phyloP scores from a whole-genome alignment of 2,113 vertebrate genomes.

The Varanus salvator region DNA sequence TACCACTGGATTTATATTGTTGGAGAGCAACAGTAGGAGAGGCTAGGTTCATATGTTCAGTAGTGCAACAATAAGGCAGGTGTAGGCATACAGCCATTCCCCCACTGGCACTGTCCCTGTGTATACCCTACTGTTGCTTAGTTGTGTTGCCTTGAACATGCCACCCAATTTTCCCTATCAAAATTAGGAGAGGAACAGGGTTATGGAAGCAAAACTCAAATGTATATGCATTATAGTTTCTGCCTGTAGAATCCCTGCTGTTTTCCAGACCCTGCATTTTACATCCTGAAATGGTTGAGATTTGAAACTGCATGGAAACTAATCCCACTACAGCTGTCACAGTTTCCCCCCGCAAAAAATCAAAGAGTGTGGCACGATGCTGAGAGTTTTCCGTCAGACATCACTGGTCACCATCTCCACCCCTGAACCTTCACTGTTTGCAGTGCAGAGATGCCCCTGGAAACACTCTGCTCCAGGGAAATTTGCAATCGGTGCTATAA shows the following conservation, averaged over 20 bases:
- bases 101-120: too few species aligned
- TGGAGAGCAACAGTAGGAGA: too few species aligned
- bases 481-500: slow-evolving; percentile 55
- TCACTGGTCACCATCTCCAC: not conserved
- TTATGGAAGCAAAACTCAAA: not conserved
- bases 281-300: not conserved
- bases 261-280: not conserved
- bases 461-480: slow-evolving; percentile 35
- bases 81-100: too few species aligned
- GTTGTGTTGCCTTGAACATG: not conserved
- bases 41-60: too few species aligned
- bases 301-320: not conserved
- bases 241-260: not conserved
- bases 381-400: slow-evolving; percentile 3
- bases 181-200: not conserved
- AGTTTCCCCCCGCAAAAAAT: slow-evolving; percentile 28
- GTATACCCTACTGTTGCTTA: too few species aligned
- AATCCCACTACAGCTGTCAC: not conserved
- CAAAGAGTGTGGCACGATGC: slow-evolving; percentile 39
- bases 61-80: too few species aligned
- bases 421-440: not conserved
- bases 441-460: slow-evolving; percentile 47
- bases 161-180: not conserved
- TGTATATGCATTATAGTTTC: not conserved
- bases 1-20: too few species aligned